phyloP scores from a whole-genome alignment of 2,888 invertebrate genomes.

The Criorhina ranunculi region DNA sequence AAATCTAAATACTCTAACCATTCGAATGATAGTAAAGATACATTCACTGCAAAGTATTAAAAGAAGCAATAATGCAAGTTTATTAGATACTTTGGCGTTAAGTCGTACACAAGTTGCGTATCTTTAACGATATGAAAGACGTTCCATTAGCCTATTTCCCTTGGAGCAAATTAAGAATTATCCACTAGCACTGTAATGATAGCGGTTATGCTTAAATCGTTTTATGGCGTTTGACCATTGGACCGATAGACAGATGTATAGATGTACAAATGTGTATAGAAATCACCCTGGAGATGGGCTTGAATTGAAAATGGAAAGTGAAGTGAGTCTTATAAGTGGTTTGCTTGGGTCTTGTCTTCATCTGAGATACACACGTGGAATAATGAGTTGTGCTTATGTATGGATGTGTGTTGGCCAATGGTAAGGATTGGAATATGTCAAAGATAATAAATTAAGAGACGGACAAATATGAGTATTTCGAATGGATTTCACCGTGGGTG shows the following conservation, averaged over 20 bases:
- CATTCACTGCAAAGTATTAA: constrained; percentile 39
- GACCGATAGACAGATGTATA: constrained; percentile 4
- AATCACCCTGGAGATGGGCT: constrained; percentile 3
- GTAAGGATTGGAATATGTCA: background rate
- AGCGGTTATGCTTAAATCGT: background rate
- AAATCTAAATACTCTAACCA: constrained; percentile 11
- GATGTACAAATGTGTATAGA: constrained; percentile 34
- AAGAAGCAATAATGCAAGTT: constrained; percentile 19
- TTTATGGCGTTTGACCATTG: constrained; percentile 16
- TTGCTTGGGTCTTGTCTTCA: background rate
- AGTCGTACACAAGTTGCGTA: constrained; percentile 5
- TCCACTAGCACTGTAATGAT: background rate
- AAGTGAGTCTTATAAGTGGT: background rate
- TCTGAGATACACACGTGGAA: background rate
- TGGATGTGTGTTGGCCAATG: background rate
- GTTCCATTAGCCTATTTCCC: constrained; percentile 37
- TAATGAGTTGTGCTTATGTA: background rate
- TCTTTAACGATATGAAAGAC: constrained; percentile 20
- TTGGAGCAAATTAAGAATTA: constrained; percentile 25
- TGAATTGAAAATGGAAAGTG: constrained; percentile 30
- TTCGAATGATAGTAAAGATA: constrained; percentile 20
- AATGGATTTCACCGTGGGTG: background rate
- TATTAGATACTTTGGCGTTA: constrained; percentile 10
- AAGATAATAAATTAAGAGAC: constrained; percentile 1
- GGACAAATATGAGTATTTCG: background rate